A percentile compares a stretch with the other conserved stretches of the same genome.
Evolutionary conservation across 2,888 invertebrate species (phyloP).

Genomic region (Xestia ashworthii): DNA sequence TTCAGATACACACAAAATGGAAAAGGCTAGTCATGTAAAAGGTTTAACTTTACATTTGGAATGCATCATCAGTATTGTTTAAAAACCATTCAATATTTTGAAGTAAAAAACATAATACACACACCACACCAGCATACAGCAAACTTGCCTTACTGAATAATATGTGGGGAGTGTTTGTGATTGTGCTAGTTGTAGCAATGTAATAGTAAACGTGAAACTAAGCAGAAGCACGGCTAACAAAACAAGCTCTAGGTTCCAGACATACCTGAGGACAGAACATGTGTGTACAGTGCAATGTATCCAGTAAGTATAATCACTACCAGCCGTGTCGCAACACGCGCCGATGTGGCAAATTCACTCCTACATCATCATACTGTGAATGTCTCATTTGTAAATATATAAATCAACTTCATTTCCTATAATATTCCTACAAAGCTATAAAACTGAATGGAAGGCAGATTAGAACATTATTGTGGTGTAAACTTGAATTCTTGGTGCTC

Average conservation of each 20-base stretch:
- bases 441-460: neutral
- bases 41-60: conserved; percentile 13
- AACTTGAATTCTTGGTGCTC: neutral
- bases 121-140: conserved; percentile 20
- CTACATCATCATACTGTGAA: conserved; percentile 40
- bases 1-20: neutral
- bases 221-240: conserved; percentile 52
- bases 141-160: conserved; percentile 20
- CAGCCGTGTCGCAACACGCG: neutral
- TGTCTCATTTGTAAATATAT: conserved; percentile 25
- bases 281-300: conserved; percentile 7
- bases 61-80: neutral
- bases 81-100: neutral
- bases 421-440: neutral
- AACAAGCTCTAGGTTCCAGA: conserved; percentile 41
- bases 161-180: neutral
- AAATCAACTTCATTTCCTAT: neutral
- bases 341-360: conserved; percentile 4
- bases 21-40: conserved; percentile 1
- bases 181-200: neutral
- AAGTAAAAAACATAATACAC: neutral
- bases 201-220: conserved; percentile 15
- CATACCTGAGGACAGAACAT: conserved; percentile 53
- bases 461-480: neutral
- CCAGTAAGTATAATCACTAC: conserved; percentile 2